Conservation (phyloP, 2,113 vertebrate genomes). For the Solea senegalensis region DNA sequence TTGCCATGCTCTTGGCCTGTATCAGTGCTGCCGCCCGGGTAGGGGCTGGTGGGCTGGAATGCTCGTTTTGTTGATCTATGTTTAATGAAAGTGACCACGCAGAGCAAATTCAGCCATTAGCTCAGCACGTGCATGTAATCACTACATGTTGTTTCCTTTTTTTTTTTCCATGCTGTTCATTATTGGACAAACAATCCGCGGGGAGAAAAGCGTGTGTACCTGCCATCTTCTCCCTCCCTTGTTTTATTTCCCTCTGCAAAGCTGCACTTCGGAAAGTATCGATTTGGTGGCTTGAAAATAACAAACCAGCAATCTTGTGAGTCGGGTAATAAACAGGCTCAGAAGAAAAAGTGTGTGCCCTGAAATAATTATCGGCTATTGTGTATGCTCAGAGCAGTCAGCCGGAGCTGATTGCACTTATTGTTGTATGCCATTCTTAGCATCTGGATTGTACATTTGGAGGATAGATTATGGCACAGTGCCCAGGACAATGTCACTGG, state of each 20-base stretch:
- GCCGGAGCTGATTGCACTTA: constrained; percentile 34
- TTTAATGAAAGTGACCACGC: constrained; percentile 71
- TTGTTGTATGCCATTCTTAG: constrained; percentile 16
- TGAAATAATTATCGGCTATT: constrained; percentile 62
- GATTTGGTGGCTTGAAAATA: constrained; percentile 75
- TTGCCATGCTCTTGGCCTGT: background rate
- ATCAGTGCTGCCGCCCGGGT: background rate
- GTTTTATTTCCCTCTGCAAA: constrained; percentile 64
- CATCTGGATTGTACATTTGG: constrained; percentile 24
- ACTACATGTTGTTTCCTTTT: constrained; percentile 70
- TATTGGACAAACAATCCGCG: constrained; percentile 72
- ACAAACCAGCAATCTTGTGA: constrained; percentile 60
- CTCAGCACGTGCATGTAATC: constrained; percentile 71
- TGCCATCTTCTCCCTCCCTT: constrained; percentile 53
- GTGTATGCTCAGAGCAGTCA: constrained; percentile 62
- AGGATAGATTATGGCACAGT: constrained; percentile 18
- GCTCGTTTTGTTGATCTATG: constrained; percentile 68
- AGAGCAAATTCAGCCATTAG: constrained; percentile 67
- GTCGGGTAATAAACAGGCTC: constrained; percentile 61
- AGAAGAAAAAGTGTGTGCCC: constrained; percentile 37
- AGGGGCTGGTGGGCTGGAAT: background rate
- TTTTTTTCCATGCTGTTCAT: constrained; percentile 60
- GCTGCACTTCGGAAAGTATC: constrained; percentile 69
- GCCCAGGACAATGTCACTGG: constrained; percentile 36
- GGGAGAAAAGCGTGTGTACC: constrained; percentile 48